A percentile compares a stretch with the other conserved stretches of the same genome.
phyloP scores from a whole-genome alignment of 2,797 vertebrate genomes.

The Leptatherina wallacei region DNA sequence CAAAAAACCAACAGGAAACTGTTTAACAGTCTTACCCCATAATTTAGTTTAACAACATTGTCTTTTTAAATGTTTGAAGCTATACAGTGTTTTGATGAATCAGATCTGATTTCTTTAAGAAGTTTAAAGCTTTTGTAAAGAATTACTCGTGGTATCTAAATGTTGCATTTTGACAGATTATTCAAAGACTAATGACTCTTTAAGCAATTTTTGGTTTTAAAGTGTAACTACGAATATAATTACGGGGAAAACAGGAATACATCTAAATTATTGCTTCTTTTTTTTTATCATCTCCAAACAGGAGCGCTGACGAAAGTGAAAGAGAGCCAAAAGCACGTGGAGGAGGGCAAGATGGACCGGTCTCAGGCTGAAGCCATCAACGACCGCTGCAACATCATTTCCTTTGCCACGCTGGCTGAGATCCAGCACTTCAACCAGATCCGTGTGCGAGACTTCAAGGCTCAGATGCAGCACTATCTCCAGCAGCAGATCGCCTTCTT shows the following conservation, averaged over 20 bases:
- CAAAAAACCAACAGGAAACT: no score
- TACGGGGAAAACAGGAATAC: not conserved
- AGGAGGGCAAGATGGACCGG: conserved; percentile 96
- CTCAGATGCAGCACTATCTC: conserved; percentile 97
- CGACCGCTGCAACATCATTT: conserved; percentile 97
- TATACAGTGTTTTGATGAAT: no score
- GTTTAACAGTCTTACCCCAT: no score
- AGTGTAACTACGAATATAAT: not conserved
- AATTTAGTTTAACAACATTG: no score
- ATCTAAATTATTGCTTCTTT: conserved; percentile 33
- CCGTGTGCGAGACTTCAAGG: conserved; percentile 94
- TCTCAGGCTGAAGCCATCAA: conserved; percentile 91
- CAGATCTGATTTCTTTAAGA: no score
- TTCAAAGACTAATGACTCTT: not conserved
- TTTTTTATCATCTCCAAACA: conserved; percentile 54
- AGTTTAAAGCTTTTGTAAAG: no score
- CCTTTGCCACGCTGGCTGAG: conserved; percentile 95
- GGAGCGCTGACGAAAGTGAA: conserved; percentile 98
- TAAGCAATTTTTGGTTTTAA: no score
- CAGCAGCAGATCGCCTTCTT: conserved; percentile 97
- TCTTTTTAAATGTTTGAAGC: no score
- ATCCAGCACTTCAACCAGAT: conserved; percentile 98
- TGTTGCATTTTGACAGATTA: not conserved
- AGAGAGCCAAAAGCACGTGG: conserved; percentile 95
- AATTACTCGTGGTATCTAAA: not conserved